Evolutionary conservation across 2,888 invertebrate genomes (phyloP).

Genomic region (Antheraea yamamai): DNA sequence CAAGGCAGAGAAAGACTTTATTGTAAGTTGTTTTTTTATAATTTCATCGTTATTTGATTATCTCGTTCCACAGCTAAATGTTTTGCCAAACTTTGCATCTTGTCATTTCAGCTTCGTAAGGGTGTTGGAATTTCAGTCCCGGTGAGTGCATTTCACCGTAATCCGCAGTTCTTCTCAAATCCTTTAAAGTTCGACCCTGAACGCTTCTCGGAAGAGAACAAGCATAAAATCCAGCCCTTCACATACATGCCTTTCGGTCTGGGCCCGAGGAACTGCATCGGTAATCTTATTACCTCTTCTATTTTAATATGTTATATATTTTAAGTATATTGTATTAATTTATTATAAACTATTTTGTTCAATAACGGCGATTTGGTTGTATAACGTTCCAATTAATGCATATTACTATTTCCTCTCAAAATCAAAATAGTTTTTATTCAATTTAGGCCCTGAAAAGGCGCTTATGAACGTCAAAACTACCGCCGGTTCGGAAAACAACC

Average conservation of each 20-base stretch:
- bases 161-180: slow-evolving; percentile 75
- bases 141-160: slow-evolving; percentile 70
- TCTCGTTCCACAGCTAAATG: not conserved
- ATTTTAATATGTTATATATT: no score
- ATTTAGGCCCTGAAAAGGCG: no score
- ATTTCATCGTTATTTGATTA: slow-evolving; percentile 24
- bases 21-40: slow-evolving; percentile 30
- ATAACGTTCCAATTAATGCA: no score
- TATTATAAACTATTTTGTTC: no score
- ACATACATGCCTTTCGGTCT: slow-evolving; percentile 79
- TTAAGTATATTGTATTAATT: no score
- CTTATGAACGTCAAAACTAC: no score
- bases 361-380: no score
- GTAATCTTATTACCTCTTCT: slow-evolving; percentile 43
- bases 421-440: no score
- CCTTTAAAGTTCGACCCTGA: slow-evolving; percentile 82
- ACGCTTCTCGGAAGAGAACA: slow-evolving; percentile 81
- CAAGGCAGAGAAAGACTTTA: slow-evolving; percentile 30
- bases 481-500: no score
- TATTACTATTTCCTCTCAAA: no score
- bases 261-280: slow-evolving; percentile 59
- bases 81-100: slow-evolving; percentile 23
- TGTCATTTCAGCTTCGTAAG: slow-evolving; percentile 45
- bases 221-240: slow-evolving; percentile 53
- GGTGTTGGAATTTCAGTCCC: slow-evolving; percentile 61